Evolutionary conservation across 2,888 invertebrate genomes (phyloP).

Genomic region (Agriopis leucophaearia): DNA sequence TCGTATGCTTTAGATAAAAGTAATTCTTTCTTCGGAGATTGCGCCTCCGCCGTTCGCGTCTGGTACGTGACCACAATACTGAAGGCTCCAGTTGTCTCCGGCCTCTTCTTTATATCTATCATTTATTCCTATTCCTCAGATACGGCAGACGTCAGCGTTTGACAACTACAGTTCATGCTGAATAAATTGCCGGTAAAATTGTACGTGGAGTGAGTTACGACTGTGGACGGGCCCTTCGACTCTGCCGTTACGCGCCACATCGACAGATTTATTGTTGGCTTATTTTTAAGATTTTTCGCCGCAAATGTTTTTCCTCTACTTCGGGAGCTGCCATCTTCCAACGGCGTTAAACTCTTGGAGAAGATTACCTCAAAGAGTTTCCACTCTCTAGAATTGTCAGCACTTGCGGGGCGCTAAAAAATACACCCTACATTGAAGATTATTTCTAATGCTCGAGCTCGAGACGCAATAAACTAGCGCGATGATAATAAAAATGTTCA

Average conservation of each 20-base stretch:
- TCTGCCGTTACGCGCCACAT: slow-evolving; percentile 65
- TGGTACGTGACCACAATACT: slow-evolving; percentile 81
- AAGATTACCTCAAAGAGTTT: slow-evolving; percentile 55
- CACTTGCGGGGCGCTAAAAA: slow-evolving; percentile 59
- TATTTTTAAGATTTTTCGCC: slow-evolving; percentile 70
- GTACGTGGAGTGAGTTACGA: slow-evolving; percentile 79
- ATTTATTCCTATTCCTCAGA: slow-evolving; percentile 81
- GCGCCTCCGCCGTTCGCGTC: slow-evolving; percentile 73
- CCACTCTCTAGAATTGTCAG: slow-evolving; percentile 54
- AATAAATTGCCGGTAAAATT: slow-evolving; percentile 82
- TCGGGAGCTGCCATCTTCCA: slow-evolving; percentile 48
- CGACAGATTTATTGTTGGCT: slow-evolving; percentile 74
- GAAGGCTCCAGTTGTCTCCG: slow-evolving; percentile 70
- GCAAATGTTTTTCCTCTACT: slow-evolving; percentile 56
- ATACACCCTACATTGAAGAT: slow-evolving; percentile 71
- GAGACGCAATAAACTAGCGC: slow-evolving; percentile 80
- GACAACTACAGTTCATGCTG: slow-evolving; percentile 83
- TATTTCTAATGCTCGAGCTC: slow-evolving; percentile 79
- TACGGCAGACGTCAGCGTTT: slow-evolving; percentile 81
- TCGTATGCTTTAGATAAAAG: slow-evolving; percentile 80
- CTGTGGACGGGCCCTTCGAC: slow-evolving; percentile 71
- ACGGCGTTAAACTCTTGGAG: slow-evolving; percentile 47
- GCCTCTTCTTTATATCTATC: slow-evolving; percentile 77
- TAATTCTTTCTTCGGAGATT: slow-evolving; percentile 83
- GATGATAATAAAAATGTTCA: slow-evolving; percentile 83